phyloP scores from a whole-genome alignment of 2,797 vertebrate species.

The Malurus leucopterus region DNA sequence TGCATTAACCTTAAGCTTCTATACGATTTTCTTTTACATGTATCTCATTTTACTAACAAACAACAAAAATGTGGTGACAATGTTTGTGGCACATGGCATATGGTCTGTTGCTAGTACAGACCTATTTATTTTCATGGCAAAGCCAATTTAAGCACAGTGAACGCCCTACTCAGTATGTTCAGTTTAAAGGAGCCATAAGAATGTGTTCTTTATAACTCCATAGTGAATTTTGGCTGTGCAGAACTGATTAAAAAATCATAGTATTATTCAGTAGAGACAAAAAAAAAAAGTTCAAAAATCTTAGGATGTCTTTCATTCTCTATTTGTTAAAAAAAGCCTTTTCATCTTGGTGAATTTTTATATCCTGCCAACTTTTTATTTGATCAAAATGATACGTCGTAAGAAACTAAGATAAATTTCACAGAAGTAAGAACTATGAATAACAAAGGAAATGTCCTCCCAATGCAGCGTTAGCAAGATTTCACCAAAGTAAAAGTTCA shows the following conservation, averaged over 20 bases:
- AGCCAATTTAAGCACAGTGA: neutral
- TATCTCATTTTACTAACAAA: neutral
- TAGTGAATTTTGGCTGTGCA: neutral
- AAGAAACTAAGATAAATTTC: constrained; percentile 23
- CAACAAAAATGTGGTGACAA: neutral
- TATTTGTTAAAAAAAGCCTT: neutral
- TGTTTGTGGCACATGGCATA: neutral
- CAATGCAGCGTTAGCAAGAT: neutral
- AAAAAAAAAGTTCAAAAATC: neutral
- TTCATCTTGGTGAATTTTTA: constrained; percentile 25
- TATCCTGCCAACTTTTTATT: constrained; percentile 14
- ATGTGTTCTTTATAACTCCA: neutral
- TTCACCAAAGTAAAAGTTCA: neutral
- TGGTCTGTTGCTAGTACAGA: neutral
- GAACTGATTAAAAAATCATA: constrained; percentile 19
- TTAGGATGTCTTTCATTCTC: neutral
- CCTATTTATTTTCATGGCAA: neutral
- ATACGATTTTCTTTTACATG: neutral
- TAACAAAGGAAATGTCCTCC: neutral
- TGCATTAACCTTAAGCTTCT: neutral
- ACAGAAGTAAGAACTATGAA: neutral
- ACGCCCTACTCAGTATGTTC: neutral
- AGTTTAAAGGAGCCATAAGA: neutral
- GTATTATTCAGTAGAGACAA: neutral
- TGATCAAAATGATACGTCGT: neutral